Evolutionary conservation across 2,113 vertebrate genomes (phyloP), one percentile per base, ranked within the genome.

Genomic region (Anoplopoma fimbria): DNA sequence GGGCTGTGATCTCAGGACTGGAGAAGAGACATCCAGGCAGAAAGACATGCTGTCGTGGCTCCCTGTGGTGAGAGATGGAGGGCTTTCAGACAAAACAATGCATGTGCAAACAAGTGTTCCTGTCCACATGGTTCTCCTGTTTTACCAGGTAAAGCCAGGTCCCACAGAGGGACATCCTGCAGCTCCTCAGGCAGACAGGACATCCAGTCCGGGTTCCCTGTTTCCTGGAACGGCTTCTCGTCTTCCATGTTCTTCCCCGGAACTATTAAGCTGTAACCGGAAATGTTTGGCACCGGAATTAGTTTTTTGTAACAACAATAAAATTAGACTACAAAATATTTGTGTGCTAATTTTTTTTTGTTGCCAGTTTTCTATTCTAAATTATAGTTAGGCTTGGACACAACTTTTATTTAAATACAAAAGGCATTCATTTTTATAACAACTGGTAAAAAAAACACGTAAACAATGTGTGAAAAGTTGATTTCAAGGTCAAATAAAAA

Each of bases 11-110:
- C 29, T 36, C 10, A 90, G 57, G 31, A 93, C 68, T 4, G 93
- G 92, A 14, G 93, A 92, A 19, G 77, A 91, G 1, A 86, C 14
- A 6, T 94, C 93, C 87, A 94, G 82, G 45, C 92, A 92, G 90
- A 93, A 93, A 1, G 93, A 91, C 93, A 94, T 94, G 83, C 88
- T 93, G 87, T 93, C 93, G 5, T 94, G 93, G 63, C 93, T 94
- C 33, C 93, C 93, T 93, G 82, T 1, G 19, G 31, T 10, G 9
- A n/a, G 49, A 53, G 23, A n/a, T n/a, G n/a, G n/a, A n/a, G n/a
- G n/a, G n/a, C n/a, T n/a, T n/a, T 4, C 42, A 45, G 14, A 17
- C 15, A 5, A 15, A 45, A 23, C 6, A 49, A 12, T 12, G 12
- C 2, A 12, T 12, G 12, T 40, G 47, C 47, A 21, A 17, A 49